A percentile compares a stretch with the other conserved stretches of the same genome.
Evolutionary conservation across 2,113 vertebrate species (phyloP).

Genomic region (Nerophis ophidion): DNA sequence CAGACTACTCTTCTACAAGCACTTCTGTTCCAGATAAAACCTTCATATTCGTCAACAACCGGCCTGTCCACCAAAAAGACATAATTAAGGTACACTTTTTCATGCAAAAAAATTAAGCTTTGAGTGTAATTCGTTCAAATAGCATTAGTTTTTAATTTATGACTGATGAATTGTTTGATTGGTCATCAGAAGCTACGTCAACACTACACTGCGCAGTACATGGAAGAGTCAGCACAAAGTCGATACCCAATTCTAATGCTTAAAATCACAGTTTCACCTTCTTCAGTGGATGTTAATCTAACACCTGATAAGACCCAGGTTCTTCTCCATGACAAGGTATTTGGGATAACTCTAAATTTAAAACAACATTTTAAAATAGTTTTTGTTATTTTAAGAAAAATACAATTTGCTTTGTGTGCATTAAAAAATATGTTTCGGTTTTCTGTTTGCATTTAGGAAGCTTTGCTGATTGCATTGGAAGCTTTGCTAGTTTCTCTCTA

Average conservation of each 20-base stretch:
- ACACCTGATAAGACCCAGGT: conserved; percentile 94
- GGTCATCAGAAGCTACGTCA: conserved; percentile 79
- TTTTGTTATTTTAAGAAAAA: not conserved
- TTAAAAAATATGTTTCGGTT: not conserved
- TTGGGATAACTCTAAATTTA: not conserved
- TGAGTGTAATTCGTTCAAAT: not conserved
- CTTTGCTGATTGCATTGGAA: conserved; percentile 81
- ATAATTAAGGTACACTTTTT: conserved; percentile 82
- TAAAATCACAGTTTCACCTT: conserved; percentile 79
- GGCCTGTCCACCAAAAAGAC: conserved; percentile 89
- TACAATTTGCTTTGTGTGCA: too few species aligned
- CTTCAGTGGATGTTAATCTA: conserved; percentile 86
- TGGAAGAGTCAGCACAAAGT: conserved; percentile 68
- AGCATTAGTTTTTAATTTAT: not conserved
- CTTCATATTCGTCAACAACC: conserved; percentile 85
- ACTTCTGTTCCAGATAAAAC: conserved; percentile 82
- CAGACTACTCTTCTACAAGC: conserved; percentile 76
- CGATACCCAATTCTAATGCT: conserved; percentile 83
- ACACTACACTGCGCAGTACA: conserved; percentile 72
- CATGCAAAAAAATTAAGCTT: not conserved
- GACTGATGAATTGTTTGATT: conserved; percentile 1
- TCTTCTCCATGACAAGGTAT: conserved; percentile 89
- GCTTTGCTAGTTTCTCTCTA: conserved; percentile 82
- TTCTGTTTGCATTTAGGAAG: conserved; percentile 70
- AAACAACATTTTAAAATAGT: too few species aligned